These are phyloP conservation scores for Atractosteus spatula DNA, from an alignment of 2,113 vertebrate genomes.

Conservation along the genomic window DNA sequence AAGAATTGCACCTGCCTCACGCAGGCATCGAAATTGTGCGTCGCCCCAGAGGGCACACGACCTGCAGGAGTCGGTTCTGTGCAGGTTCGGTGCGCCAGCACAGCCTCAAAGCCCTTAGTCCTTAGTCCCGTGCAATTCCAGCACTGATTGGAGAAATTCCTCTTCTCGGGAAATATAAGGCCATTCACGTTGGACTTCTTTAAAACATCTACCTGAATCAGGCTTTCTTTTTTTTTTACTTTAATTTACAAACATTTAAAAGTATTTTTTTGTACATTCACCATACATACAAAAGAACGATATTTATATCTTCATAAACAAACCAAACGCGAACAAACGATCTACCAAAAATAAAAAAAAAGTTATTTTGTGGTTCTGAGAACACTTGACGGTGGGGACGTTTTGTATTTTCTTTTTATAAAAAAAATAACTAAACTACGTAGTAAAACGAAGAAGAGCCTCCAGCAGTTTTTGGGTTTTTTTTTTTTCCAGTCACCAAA, in stretches of 20 bases:
- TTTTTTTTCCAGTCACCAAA: constrained; percentile 37
- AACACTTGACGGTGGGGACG: constrained; percentile 26
- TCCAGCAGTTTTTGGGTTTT: constrained; percentile 47
- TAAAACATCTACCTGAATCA: constrained; percentile 41
- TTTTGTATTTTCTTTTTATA: constrained; percentile 40
- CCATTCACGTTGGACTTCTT: too few relatives aligned
- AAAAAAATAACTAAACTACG: constrained; percentile 59
- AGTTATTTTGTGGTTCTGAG: constrained; percentile 41
- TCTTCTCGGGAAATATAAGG: too few relatives aligned
- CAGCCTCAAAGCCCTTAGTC: too few relatives aligned
- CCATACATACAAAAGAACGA: constrained; percentile 52
- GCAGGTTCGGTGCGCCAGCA: too few relatives aligned
- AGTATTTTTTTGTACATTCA: constrained; percentile 33
- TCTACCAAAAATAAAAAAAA: constrained; percentile 40
- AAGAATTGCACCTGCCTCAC: too few relatives aligned
- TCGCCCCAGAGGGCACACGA: too few relatives aligned
- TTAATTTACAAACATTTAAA: constrained; percentile 56
- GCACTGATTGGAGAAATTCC: too few relatives aligned
- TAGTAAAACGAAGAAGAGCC: constrained; percentile 66
- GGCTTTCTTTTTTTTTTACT: constrained; percentile 26
- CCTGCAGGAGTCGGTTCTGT: too few relatives aligned
- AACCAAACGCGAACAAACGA: constrained; percentile 59
- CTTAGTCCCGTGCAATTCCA: too few relatives aligned
- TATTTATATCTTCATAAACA: constrained; percentile 70
- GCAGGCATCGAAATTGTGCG: too few relatives aligned